Evolutionary conservation across 2,797 vertebrate genomes (phyloP).

Genomic region (Intellagama lesueurii): DNA sequence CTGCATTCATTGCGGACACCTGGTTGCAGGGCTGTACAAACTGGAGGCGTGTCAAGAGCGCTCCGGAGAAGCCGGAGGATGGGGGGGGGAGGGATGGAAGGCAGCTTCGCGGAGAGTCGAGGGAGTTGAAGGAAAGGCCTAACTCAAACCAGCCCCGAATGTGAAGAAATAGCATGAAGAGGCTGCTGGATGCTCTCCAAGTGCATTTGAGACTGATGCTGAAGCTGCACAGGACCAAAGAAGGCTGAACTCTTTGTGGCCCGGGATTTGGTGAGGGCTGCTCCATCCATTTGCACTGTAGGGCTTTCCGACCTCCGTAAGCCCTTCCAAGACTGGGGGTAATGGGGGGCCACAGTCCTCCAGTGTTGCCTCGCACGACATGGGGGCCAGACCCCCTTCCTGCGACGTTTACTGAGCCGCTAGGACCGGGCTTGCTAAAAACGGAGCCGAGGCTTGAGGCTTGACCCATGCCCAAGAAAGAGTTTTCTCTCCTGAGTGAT

Average conservation of each 20-base stretch:
- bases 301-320: no score
- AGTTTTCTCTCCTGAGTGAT: no score
- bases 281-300: not conserved
- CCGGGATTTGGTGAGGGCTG: not conserved
- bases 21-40: constrained; percentile 1
- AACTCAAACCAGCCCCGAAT: not conserved
- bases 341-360: no score
- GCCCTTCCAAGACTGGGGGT: no score
- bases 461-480: no score
- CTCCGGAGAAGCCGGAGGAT: not conserved
- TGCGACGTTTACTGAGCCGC: no score
- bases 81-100: no score
- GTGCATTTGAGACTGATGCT: not conserved
- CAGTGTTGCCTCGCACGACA: no score
- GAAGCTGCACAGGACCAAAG: not conserved
- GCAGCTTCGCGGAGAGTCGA: not conserved
- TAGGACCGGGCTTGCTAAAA: no score
- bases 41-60: constrained; percentile 32
- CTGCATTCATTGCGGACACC: constrained; percentile 41
- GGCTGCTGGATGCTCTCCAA: constrained; percentile 6
- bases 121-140: not conserved
- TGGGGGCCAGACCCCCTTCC: no score
- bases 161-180: constrained; percentile 6
- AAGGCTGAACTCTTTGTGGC: not conserved
- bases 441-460: no score